Percentiles rank a stretch among this genome's conserved stretches.
These are phyloP conservation scores for Malurus elegans DNA, from an alignment of 2,113 vertebrate genomes.

Conservation along the genomic window DNA sequence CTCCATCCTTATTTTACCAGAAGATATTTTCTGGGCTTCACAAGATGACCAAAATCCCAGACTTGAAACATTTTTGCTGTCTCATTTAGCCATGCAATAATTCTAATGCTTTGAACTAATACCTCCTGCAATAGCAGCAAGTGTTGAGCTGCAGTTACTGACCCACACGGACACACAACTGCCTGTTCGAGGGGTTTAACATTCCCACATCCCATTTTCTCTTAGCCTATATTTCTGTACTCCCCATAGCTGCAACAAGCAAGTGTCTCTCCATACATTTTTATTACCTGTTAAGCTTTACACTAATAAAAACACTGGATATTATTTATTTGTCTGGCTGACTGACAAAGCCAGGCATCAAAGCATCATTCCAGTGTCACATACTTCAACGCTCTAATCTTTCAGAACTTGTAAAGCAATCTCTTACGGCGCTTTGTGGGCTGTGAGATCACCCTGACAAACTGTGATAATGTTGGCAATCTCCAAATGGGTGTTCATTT, in stretches of 20 bases:
- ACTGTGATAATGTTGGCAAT: slow-evolving; percentile 68
- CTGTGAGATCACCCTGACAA: slow-evolving; percentile 65
- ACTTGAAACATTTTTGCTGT: not conserved
- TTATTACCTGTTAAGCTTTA: slow-evolving; percentile 47
- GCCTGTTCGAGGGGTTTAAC: not conserved
- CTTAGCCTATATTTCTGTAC: not conserved
- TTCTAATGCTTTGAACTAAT: not conserved
- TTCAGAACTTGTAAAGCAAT: slow-evolving; percentile 65
- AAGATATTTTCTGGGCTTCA: not conserved
- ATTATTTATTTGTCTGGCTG: slow-evolving; percentile 58
- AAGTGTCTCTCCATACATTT: not conserved
- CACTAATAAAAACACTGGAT: slow-evolving; percentile 36
- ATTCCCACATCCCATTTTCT: not conserved
- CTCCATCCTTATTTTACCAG: not conserved
- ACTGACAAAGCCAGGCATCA: slow-evolving; percentile 57
- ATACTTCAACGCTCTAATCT: slow-evolving; percentile 63
- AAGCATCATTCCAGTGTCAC: slow-evolving; percentile 53
- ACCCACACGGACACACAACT: not conserved
- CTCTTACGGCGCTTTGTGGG: slow-evolving; percentile 39
- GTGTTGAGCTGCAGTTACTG: not conserved
- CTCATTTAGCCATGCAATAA: not conserved
- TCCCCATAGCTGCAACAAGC: not conserved
- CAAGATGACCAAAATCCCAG: not conserved
- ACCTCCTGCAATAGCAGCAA: not conserved
- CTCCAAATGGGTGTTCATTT: slow-evolving; percentile 64